Percentiles rank a stretch among this genome's conserved stretches.
Evolutionary conservation across 2,113 vertebrate genomes (phyloP).

Genomic region (Carassius gibelio): DNA sequence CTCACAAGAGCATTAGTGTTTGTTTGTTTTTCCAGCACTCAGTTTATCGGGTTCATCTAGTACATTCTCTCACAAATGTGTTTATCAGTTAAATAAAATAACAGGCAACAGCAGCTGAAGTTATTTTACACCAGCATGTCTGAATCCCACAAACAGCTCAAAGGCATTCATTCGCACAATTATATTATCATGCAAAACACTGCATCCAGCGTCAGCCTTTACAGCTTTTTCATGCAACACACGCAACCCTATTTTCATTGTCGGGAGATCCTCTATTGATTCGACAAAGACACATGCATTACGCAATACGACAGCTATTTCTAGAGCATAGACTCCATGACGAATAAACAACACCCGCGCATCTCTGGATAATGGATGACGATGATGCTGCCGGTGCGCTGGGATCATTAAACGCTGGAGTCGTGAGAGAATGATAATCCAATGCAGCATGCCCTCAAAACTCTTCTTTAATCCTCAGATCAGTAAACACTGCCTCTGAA

Average conservation of each 20-base stretch:
- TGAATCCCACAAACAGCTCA: not conserved
- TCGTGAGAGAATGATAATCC: constrained; percentile 24
- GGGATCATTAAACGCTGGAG: constrained; percentile 30
- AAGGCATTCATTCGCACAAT: constrained; percentile 16
- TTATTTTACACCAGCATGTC: not conserved
- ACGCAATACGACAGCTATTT: constrained; percentile 49
- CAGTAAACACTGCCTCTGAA: constrained; percentile 10
- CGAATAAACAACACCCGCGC: constrained; percentile 38
- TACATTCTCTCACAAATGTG: not conserved
- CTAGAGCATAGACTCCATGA: constrained; percentile 40
- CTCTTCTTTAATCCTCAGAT: constrained; percentile 25
- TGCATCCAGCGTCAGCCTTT: not conserved
- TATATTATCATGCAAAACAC: constrained; percentile 8
- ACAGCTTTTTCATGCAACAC: constrained; percentile 22
- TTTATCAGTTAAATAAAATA: constrained; percentile 11
- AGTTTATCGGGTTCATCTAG: not conserved
- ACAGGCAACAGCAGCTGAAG: not conserved
- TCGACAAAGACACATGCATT: constrained; percentile 35
- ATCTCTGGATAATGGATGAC: constrained; percentile 23
- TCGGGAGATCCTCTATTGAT: constrained; percentile 42
- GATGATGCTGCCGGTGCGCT: constrained; percentile 4
- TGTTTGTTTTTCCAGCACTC: not conserved
- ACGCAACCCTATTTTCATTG: constrained; percentile 12
- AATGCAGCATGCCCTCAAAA: constrained; percentile 24
- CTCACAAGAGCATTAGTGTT: not conserved